Evolutionary conservation across 2,888 invertebrate species (phyloP).

Genomic region (Agrotis puta): DNA sequence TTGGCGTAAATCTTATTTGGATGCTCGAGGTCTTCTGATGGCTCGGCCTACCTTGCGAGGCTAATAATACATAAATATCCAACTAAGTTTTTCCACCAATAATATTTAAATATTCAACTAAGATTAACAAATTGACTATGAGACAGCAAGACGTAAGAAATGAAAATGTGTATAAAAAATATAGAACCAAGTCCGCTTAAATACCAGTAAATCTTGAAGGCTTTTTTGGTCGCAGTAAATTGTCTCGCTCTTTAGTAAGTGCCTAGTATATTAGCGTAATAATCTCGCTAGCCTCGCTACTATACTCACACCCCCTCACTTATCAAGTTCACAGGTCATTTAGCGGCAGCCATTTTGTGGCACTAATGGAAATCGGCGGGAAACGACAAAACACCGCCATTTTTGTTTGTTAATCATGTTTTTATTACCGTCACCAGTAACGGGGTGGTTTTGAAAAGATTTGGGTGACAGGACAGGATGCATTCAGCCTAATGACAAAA

Average conservation of each 20-base stretch:
- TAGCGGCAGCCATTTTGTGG: slow-evolving; percentile 65
- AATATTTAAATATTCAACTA: too few relatives aligned
- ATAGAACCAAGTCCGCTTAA: too few relatives aligned
- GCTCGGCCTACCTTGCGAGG: too few relatives aligned
- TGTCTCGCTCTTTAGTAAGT: not conserved
- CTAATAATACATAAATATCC: too few relatives aligned
- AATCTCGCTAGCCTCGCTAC: slow-evolving; percentile 36
- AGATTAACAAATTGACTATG: too few relatives aligned
- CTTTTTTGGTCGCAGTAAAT: not conserved
- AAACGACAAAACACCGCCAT: slow-evolving; percentile 68
- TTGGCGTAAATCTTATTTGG: too few relatives aligned
- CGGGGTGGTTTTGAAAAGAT: slow-evolving; percentile 46
- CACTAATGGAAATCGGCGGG: slow-evolving; percentile 73
- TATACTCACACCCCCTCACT: slow-evolving; percentile 52
- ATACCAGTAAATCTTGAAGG: too few relatives aligned
- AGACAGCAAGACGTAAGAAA: too few relatives aligned
- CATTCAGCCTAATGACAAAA: slow-evolving; percentile 39
- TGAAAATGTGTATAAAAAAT: too few relatives aligned
- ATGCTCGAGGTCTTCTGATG: too few relatives aligned
- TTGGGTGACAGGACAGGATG: slow-evolving; percentile 37
- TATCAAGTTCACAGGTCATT: slow-evolving; percentile 80
- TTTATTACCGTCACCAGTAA: slow-evolving; percentile 51
- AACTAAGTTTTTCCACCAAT: too few relatives aligned
- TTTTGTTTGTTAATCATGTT: slow-evolving; percentile 65
- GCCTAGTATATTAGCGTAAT: slow-evolving; percentile 5